Conservation (phyloP, 2,113 vertebrate species). For the Pampusana beccarii region DNA sequence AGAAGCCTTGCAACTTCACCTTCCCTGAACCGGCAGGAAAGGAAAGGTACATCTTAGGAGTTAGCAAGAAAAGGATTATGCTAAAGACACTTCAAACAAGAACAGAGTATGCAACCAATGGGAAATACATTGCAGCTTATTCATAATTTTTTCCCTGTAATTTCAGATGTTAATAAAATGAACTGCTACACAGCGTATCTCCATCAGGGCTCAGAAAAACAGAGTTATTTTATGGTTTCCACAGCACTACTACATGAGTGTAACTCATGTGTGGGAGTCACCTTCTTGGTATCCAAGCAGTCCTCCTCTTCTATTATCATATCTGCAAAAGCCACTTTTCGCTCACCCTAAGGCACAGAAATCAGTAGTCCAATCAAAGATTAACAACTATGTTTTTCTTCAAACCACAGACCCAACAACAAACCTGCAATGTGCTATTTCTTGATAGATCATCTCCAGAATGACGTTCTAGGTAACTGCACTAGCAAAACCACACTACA, state of each 20-base stretch:
- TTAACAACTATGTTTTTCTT: background rate
- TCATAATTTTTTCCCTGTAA: background rate
- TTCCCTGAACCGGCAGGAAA: background rate
- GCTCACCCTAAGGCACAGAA: background rate
- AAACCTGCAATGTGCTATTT: background rate
- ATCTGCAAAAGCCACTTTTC: background rate
- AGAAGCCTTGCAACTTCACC: background rate
- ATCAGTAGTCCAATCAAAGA: background rate
- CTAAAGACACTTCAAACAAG: background rate
- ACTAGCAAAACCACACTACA: background rate
- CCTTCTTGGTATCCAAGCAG: background rate
- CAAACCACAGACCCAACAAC: background rate
- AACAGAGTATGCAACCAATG: background rate
- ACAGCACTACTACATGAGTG: background rate
- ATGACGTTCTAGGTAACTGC: background rate
- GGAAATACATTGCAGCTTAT: background rate
- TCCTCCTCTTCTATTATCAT: background rate
- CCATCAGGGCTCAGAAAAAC: background rate
- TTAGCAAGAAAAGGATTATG: background rate
- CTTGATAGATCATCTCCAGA: background rate
- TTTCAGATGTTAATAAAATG: background rate
- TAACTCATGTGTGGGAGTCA: background rate
- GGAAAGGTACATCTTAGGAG: background rate
- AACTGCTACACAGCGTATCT: background rate
- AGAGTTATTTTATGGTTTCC: background rate